Conservation (phyloP, 2,797 vertebrate genomes). For the Danio albolineatus region DNA sequence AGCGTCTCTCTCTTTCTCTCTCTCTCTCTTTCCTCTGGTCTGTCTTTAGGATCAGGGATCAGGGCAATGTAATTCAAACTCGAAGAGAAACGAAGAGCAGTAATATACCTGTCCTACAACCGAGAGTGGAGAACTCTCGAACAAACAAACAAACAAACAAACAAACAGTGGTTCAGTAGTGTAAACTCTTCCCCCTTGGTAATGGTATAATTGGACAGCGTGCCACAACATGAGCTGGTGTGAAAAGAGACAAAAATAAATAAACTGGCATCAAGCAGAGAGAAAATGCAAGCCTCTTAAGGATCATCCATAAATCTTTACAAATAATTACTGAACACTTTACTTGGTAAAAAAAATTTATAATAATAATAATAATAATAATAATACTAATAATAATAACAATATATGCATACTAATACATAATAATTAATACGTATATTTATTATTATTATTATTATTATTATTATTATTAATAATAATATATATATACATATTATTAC, state of each 20-base stretch:
- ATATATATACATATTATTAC: no score
- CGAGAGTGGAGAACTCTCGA: not conserved
- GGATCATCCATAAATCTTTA: not conserved
- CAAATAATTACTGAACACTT: constrained; percentile 10
- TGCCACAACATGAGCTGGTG: constrained; percentile 33
- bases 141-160: constrained; percentile 16
- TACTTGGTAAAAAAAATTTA: no score
- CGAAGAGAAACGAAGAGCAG: not conserved
- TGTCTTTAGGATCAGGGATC: constrained; percentile 55
- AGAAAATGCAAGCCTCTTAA: constrained; percentile 12
- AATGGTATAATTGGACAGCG: constrained; percentile 20
- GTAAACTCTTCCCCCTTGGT: constrained; percentile 14
- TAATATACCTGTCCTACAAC: constrained; percentile 15
- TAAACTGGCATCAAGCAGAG: constrained; percentile 8
- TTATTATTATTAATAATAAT: no score
- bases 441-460: no score
- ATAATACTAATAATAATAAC: no score
- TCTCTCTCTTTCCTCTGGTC: constrained; percentile 9
- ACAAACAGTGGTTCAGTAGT: constrained; percentile 17
- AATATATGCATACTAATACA: no score
- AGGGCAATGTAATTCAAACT: constrained; percentile 23
- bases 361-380: no score
- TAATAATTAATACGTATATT: no score
- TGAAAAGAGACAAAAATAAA: constrained; percentile 34
- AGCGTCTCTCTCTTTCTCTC: constrained; percentile 27